phyloP scores from a whole-genome alignment of 2,113 vertebrate genomes.

The Myotis davidii region DNA sequence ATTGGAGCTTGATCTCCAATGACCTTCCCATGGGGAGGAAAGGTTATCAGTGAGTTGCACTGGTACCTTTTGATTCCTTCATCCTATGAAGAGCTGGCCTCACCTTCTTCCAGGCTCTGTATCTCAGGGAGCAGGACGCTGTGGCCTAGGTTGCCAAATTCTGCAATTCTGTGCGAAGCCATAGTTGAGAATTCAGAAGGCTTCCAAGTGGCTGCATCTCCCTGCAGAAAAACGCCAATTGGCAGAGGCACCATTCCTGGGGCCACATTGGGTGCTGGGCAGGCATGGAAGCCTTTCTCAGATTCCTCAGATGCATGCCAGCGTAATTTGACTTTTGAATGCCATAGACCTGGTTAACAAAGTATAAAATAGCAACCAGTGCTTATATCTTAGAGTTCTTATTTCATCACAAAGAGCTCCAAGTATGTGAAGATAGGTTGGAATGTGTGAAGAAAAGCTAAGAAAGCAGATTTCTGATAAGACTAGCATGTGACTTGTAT shows the following conservation, averaged over 20 bases:
- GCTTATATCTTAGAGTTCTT: slow-evolving; percentile 40
- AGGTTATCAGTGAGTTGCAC: neutral
- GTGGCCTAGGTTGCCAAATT: neutral
- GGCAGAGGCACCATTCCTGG: neutral
- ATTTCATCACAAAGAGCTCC: slow-evolving; percentile 49
- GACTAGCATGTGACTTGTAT: neutral
- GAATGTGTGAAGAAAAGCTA: slow-evolving; percentile 63
- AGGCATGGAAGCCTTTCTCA: neutral
- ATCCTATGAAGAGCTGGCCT: neutral
- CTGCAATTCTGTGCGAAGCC: neutral
- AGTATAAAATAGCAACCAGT: slow-evolving; percentile 54
- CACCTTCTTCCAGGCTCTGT: neutral
- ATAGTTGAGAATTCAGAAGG: neutral
- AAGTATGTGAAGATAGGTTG: slow-evolving; percentile 56
- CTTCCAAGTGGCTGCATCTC: neutral
- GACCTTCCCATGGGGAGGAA: neutral
- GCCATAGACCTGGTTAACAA: neutral
- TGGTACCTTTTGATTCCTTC: neutral
- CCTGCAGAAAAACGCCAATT: neutral
- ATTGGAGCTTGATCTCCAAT: neutral
- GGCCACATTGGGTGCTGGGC: neutral
- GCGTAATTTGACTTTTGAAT: slow-evolving; percentile 17
- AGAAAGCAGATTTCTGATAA: slow-evolving; percentile 50
- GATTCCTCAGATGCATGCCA: neutral
- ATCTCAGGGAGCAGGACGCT: neutral